Base-by-base conservation (phyloP, 1,140 invertebrate species). In the Nasonia giraulti region DNA sequence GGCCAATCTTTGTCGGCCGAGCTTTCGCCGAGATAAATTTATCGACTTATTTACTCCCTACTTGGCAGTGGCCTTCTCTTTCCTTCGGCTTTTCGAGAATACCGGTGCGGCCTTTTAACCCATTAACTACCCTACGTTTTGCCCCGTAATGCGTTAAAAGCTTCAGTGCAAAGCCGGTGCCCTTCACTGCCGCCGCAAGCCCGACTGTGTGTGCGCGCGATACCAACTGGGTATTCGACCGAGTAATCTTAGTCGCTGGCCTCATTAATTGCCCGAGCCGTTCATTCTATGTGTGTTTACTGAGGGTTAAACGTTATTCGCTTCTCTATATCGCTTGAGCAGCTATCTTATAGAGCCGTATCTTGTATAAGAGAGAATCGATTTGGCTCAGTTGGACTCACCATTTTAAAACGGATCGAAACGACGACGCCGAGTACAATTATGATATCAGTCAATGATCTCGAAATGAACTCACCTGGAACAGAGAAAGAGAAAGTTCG, bases 101-200 rank as follows among this genome's bases (percentile, higher is more conserved):
- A 31, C n/a, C 33, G 33, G n/a, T 27, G 27, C 75, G 73, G 11
- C 40, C 75, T 77, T 77, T 77, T 50, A 47, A 27, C 40, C 75
- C 75, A 77, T 77, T 77, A 55, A 50, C 14, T 40, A 62, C 27
- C 7, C 8, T 31, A 71, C 66, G 2, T 50, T 12, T 50, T 50
- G 23, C n/a, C 44, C 75, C 10, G 37, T 31, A 77, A 77, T 77
- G 75, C 44, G n/a, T 77, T 77, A 50, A 77, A 77, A 77, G 75
- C 75, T 33, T 27, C 68, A 11, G 68, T 3, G 6, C 27, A 27
- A 10, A 12, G 20, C 3, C 10, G 27, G 27, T 27, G 68, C 68
- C 68, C 27, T 11, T 33, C 27, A 0, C 68, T 71, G 6, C 14
- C n/a, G 68, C 27, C 12, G 27, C 27, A 62, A 62, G 5, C 17